Evolutionary conservation across 2,113 vertebrate species (phyloP).

Genomic region (Platysteira castanea): DNA sequence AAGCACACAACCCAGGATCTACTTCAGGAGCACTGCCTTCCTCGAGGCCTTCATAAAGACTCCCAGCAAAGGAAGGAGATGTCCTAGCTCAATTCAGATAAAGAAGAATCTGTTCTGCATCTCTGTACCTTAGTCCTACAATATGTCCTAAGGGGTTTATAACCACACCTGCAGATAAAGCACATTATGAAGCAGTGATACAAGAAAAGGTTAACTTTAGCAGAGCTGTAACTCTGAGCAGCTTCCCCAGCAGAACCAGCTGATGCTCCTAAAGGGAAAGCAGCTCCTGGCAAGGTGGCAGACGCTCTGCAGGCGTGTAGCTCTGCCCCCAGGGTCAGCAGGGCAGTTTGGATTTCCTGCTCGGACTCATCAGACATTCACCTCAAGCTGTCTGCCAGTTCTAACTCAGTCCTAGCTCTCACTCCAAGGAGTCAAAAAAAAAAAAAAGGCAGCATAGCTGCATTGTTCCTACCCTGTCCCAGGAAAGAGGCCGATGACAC

Average conservation of each 20-base stretch:
- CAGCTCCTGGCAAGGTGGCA: rapidly evolving
- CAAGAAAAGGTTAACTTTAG: neutral
- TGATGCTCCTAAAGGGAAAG: neutral
- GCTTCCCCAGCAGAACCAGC: neutral
- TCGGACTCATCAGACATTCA: rapidly evolving
- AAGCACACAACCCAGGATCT: neutral
- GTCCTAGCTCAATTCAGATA: neutral
- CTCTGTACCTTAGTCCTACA: neutral
- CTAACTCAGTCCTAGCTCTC: neutral
- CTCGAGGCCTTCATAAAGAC: neutral
- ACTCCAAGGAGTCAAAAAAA: neutral
- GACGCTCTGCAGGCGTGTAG: rapidly evolving
- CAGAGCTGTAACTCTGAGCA: neutral
- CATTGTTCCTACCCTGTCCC: neutral
- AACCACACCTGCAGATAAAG: neutral
- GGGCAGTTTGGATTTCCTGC: neutral
- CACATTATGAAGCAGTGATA: neutral
- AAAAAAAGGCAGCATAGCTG: neutral
- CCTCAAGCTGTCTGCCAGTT: neutral
- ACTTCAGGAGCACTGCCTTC: neutral
- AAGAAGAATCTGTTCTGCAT: neutral
- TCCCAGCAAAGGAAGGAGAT: neutral
- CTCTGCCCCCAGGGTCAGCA: neutral
- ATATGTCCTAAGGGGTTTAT: neutral
- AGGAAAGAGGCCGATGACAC: neutral